phyloP scores from a whole-genome alignment of 2,797 vertebrate genomes.

The Gymnopithys bicolor region DNA sequence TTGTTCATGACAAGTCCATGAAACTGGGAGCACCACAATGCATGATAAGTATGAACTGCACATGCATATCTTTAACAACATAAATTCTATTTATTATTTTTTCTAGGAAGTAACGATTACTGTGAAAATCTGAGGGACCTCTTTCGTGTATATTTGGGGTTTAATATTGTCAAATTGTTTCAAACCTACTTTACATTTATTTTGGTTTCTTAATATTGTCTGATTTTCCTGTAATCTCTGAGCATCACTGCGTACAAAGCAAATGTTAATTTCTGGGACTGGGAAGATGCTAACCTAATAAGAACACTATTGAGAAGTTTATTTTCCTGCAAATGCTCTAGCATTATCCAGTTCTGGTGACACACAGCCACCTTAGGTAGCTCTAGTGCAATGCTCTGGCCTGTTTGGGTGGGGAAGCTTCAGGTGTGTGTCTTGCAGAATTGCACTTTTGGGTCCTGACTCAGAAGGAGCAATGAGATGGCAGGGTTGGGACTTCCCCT shows the following conservation, averaged over 20 bases:
- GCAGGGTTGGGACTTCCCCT: neutral
- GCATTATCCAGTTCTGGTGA: neutral
- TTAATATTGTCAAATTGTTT: neutral
- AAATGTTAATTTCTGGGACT: neutral
- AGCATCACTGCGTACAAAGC: neutral
- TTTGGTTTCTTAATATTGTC: neutral
- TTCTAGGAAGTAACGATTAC: neutral
- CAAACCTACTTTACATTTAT: neutral
- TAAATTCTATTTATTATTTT: neutral
- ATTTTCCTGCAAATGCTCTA: neutral
- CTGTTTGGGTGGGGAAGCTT: neutral
- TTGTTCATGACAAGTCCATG: neutral
- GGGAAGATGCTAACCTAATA: neutral
- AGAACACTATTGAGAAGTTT: neutral
- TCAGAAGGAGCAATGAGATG: neutral
- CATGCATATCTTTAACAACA: neutral
- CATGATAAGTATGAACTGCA: neutral
- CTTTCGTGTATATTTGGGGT: neutral
- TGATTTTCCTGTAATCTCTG: neutral
- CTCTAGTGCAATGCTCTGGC: neutral
- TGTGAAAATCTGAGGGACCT: neutral
- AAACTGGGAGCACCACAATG: neutral
- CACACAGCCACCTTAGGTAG: neutral
- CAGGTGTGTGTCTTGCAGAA: neutral
- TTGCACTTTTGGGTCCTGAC: neutral